phyloP scores from a whole-genome alignment of 2,797 vertebrate species.

The Sternotherus odoratus region DNA sequence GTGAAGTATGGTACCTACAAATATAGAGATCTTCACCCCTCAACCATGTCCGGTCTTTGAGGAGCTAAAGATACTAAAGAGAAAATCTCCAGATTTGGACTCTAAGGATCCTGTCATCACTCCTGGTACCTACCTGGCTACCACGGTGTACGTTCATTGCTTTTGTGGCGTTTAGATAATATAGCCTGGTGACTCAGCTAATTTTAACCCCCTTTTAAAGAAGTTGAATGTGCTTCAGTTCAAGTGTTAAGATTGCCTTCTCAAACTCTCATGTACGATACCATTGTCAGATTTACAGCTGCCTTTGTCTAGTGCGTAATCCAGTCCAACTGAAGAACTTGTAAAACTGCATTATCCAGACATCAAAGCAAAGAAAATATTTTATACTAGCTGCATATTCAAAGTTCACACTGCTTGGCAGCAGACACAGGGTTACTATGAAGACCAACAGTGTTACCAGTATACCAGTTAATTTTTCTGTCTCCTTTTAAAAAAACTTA shows the following conservation, averaged over 20 bases:
- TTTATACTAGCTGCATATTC: conserved; percentile 34
- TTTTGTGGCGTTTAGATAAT: not conserved
- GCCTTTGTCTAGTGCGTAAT: conserved; percentile 65
- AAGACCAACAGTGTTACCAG: not conserved
- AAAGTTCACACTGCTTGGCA: conserved; percentile 17
- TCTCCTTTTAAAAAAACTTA: not conserved
- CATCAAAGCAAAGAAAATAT: conserved; percentile 44
- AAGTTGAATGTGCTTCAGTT: conserved; percentile 35
- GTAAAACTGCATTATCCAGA: conserved; percentile 66
- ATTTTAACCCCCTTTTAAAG: conserved; percentile 19
- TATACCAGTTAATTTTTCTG: not conserved
- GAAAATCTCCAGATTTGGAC: not conserved
- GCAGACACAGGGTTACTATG: conserved; percentile 20
- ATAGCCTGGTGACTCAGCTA: conserved; percentile 44
- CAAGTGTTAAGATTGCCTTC: conserved; percentile 9
- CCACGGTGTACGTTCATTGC: not conserved
- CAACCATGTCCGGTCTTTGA: not conserved
- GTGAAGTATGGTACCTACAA: not conserved
- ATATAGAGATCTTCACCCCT: not conserved
- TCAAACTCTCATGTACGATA: not conserved
- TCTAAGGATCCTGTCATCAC: not conserved
- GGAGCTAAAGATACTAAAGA: not conserved
- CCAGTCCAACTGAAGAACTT: conserved; percentile 62
- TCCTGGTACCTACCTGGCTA: not conserved
- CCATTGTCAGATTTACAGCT: conserved; percentile 40